Evolutionary conservation across 2,888 invertebrate species (phyloP).

Genomic region (Agrochola lota): DNA sequence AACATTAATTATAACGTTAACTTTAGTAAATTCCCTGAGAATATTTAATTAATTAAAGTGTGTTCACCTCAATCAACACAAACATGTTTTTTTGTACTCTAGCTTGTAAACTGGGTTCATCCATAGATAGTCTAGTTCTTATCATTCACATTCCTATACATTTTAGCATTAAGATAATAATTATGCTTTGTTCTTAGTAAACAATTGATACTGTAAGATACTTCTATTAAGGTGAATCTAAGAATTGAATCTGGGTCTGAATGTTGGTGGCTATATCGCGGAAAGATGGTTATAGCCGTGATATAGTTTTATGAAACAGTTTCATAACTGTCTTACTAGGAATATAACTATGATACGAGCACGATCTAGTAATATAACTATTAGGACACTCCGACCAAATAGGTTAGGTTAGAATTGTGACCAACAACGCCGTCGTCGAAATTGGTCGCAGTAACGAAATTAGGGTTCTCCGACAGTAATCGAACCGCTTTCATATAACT

Average conservation of each 20-base stretch:
- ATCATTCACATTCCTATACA: constrained; percentile 5
- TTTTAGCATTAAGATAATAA: constrained; percentile 1
- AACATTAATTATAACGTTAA: not conserved
- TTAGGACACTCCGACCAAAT: no score
- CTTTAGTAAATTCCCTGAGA: not conserved
- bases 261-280: not conserved
- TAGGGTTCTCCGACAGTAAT: no score
- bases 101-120: constrained; percentile 2
- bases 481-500: no score
- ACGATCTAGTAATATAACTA: no score
- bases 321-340: no score
- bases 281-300: no score
- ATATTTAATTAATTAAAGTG: not conserved
- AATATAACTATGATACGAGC: no score
- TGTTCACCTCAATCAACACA: constrained; percentile 2
- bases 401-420: no score
- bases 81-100: constrained; percentile 15
- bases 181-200: constrained; percentile 23
- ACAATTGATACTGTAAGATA: not conserved
- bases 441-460: no score
- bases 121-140: constrained; percentile 23
- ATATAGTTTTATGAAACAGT: no score
- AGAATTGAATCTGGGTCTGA: not conserved
- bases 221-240: not conserved
- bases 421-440: no score